A percentile compares a stretch with the other conserved stretches of the same genome.
Evolutionary conservation across 2,797 vertebrate genomes (phyloP).

Genomic region (Peromyscus aztecus): DNA sequence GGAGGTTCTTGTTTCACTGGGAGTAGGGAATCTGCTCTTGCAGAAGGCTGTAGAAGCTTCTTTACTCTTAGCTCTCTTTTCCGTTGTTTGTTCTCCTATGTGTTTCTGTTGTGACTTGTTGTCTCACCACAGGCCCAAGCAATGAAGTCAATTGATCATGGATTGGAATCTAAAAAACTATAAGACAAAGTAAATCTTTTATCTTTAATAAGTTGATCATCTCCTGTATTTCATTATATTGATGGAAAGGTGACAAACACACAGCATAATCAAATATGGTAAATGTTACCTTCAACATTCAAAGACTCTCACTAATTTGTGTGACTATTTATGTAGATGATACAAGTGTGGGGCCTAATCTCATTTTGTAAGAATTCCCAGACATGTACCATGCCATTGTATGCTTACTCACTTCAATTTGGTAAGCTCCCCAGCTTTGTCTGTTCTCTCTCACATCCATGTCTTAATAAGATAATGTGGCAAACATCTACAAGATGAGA

Average conservation of each 20-base stretch:
- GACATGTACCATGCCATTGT: background rate
- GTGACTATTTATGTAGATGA: background rate
- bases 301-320: background rate
- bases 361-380: background rate
- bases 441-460: background rate
- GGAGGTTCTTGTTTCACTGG: background rate
- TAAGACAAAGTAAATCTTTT: background rate
- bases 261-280: background rate
- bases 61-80: background rate
- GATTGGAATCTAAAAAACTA: background rate
- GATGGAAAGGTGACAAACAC: background rate
- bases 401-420: background rate
- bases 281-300: slow-evolving; percentile 24
- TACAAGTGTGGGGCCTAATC: background rate
- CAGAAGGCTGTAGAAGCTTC: background rate
- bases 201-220: background rate
- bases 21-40: background rate
- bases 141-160: background rate
- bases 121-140: background rate
- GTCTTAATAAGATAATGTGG: background rate
- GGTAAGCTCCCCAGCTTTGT: background rate
- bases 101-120: background rate
- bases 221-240: background rate
- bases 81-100: background rate
- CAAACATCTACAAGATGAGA: background rate